Percentiles rank a stretch among this genome's conserved stretches.
These are phyloP conservation scores for Vesta saturnalis DNA, from an alignment of 2,888 invertebrate genomes.

Conservation along the genomic window DNA sequence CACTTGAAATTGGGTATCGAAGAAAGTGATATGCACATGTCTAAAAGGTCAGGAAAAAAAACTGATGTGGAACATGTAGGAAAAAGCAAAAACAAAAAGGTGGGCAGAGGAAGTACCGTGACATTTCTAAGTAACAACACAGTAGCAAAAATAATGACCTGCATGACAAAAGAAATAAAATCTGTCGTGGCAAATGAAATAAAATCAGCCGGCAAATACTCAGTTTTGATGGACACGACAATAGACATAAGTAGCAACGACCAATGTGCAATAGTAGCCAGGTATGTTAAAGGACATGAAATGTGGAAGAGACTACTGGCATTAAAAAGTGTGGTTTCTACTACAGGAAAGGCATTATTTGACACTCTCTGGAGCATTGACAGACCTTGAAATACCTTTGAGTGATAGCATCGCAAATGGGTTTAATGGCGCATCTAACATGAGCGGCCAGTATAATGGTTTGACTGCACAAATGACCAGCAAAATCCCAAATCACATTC, in stretches of 20 bases:
- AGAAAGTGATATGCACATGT: not conserved
- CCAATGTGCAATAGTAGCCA: not conserved
- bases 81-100: not conserved
- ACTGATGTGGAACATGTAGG: not conserved
- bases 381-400: slow-evolving; percentile 1
- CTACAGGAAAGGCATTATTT: slow-evolving; percentile 3
- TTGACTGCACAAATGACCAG: not conserved
- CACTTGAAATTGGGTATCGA: not conserved
- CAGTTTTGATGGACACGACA: too few relatives aligned
- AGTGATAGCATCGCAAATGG: not conserved
- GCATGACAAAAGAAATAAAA: not conserved
- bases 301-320: not conserved
- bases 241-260: too few relatives aligned
- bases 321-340: not conserved
- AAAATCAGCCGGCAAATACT: not conserved
- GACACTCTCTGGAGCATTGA: slow-evolving; percentile 1
- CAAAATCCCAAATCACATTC: not conserved
- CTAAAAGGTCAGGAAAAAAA: not conserved
- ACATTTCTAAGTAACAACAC: not conserved
- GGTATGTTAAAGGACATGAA: not conserved
- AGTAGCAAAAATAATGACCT: not conserved
- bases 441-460: slow-evolving; percentile 1
- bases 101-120: not conserved
- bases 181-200: not conserved
- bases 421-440: not conserved